Conservation (phyloP, 2,797 vertebrate genomes). For the Chiroxiphia lanceolata region DNA sequence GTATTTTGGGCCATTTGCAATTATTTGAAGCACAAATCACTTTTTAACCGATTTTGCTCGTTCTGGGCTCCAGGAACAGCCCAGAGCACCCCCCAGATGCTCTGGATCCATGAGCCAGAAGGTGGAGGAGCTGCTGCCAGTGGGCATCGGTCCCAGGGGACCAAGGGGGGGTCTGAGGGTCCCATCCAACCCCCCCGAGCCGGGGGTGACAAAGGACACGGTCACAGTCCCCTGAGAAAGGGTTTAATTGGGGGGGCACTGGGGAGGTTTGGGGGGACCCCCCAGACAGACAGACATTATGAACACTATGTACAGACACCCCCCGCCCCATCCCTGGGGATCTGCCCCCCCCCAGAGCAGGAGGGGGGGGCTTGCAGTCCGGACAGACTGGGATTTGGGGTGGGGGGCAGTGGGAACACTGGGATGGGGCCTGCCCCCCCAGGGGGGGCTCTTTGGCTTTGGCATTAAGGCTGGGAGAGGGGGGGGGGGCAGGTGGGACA, state of each 20-base stretch:
- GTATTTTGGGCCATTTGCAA: background rate
- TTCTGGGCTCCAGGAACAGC: background rate
- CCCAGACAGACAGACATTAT: background rate
- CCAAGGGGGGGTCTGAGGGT: background rate
- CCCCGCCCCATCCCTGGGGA: background rate
- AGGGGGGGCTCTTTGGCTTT: slow-evolving; percentile 28
- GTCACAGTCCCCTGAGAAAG: slow-evolving; percentile 22
- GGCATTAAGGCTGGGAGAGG: background rate
- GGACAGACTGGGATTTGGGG: background rate
- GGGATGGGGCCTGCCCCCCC: background rate
- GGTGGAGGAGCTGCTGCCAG: background rate
- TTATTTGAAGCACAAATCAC: background rate
- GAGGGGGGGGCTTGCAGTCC: background rate
- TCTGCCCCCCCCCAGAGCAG: background rate
- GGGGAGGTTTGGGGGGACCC: background rate
- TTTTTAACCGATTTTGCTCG: background rate
- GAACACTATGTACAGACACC: background rate
- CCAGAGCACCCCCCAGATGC: background rate
- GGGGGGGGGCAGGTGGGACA: background rate
- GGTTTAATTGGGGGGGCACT: slow-evolving; percentile 39
- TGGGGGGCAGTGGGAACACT: background rate
- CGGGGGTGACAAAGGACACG: background rate
- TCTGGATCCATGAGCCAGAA: background rate
- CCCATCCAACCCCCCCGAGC: background rate
- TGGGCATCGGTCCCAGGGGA: background rate